Base-by-base conservation (phyloP, 2,888 invertebrate genomes). In the Carpatolechia fugitivella region DNA sequence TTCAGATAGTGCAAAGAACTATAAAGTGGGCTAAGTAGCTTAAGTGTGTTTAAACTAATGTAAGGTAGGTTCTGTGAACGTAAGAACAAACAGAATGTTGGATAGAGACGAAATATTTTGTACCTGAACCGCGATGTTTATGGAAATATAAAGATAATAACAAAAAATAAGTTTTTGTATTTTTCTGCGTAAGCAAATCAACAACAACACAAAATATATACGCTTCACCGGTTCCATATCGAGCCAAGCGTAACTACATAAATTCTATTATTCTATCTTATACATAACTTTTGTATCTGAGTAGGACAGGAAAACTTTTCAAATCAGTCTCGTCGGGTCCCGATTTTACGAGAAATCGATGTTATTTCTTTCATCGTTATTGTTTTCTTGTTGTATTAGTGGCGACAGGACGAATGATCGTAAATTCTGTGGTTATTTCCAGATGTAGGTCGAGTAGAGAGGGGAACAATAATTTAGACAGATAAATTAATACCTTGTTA, bases 271-370 rank as follows among this genome's bases (percentile, higher is more conserved):
- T 16, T 2, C 31, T 5, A n/a, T n/a, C n/a, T n/a, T n/a, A 53
- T 53, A 10, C 47, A 47, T 47, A 53, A 53, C 47, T 53, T 52
- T 36, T 30, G 38, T 54, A 49, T 49, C 41, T 20, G 41, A 58
- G 24, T 54, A 40, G 53, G 54, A 53, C 33, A 46, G 47, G 11
- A 50, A 59, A 68, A 61, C 54, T 72, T 69, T 66, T 65, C 65
- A 58, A 68, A 71, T 70, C 70, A 69, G 60, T 72, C 66, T 68
- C 63, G 62, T 64, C 30, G 57, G 60, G 61, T 58, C 66, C 63
- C 62, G 65, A 62, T 60, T 68, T 67, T 65, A 67, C 60, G 63
- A 65, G 60, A 53, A 52, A 47, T 60, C 49, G 60, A 29, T 53
- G 55, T 38, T 20, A 38, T 58, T 64, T 67, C 62, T 62, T 58